A percentile compares a stretch with the other conserved stretches of the same genome.
Evolutionary conservation across 2,797 vertebrate species (phyloP).

Genomic region (Aphelocoma californica): DNA sequence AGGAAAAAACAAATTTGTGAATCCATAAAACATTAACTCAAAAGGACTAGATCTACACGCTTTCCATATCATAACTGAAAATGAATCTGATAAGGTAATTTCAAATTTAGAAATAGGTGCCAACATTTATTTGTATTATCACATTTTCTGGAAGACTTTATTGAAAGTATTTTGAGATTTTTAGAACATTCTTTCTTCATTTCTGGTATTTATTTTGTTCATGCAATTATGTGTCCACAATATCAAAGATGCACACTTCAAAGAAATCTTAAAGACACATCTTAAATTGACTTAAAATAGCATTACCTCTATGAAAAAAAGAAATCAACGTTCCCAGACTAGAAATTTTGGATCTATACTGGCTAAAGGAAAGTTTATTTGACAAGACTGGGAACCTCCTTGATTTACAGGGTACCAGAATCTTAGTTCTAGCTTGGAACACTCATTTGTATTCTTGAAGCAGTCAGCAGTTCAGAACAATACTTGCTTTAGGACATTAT

Average conservation of each 20-base stretch:
- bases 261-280: neutral
- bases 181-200: neutral
- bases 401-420: slow-evolving; percentile 2
- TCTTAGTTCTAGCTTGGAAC: slow-evolving; percentile 6
- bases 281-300: neutral
- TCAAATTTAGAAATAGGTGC: neutral
- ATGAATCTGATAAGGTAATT: neutral
- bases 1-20: neutral
- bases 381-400: neutral
- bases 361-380: neutral
- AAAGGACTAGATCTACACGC: neutral
- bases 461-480: slow-evolving; percentile 6
- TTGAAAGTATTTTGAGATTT: neutral
- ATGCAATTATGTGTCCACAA: neutral
- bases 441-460: neutral
- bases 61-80: neutral
- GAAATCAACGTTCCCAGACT: neutral
- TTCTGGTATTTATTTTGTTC: neutral
- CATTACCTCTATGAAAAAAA: neutral
- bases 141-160: neutral
- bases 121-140: neutral
- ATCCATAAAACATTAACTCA: neutral
- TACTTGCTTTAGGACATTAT: slow-evolving; percentile 19
- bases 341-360: neutral
- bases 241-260: neutral